Base-by-base conservation (phyloP, 2,113 vertebrate genomes). In the Hipposideros armiger region DNA sequence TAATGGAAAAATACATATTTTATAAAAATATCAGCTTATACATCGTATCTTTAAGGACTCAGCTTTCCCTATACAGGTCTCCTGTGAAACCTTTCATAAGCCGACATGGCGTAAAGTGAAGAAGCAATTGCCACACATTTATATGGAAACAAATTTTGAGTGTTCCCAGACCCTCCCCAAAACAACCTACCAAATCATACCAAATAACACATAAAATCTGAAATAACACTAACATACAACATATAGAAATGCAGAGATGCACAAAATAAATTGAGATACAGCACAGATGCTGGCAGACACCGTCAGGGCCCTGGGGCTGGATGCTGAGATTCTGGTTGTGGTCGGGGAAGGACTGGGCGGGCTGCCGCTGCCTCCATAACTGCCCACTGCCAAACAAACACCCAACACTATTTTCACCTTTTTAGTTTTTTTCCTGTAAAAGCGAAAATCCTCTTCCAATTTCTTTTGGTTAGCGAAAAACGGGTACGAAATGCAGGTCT, bases 1-100 rank as follows among this genome's bases (percentile, higher is more conserved):
- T 73, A 90, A 90, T 47, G 28, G 90, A 40, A 90, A 92, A 86
- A 83, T 8, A 76, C 17, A 8, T 26, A 6, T 81, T 76, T 52
- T 11, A 2, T 19, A 50, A 70, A 74, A 54, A 72, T 66, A 42
- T 76, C 45, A 40, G 16, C 7, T 10, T 56, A 28, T 30, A 7
- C 22, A 26, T 80, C 30, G 28, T 60, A 40, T 32, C 66, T 66
- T 72, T 47, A 78, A 86, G 84, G 50, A 36, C 30, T 72, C 77
- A 28, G 60, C 32, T 89, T 66, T 67, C 50, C 30, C 58, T 22
- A 5, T 10, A 40, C 19, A 56, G 45, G 28, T 50, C 47, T 50
- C 45, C 73, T 32, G 4, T 50, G 26, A 32, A 32, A 76, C 7
- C 73, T 50, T 76, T 32, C 73, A 2, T 19, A 50, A 32, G 45